These are phyloP conservation scores for Elegia similella DNA, from an alignment of 2,888 invertebrate genomes.

Conservation along the genomic window DNA sequence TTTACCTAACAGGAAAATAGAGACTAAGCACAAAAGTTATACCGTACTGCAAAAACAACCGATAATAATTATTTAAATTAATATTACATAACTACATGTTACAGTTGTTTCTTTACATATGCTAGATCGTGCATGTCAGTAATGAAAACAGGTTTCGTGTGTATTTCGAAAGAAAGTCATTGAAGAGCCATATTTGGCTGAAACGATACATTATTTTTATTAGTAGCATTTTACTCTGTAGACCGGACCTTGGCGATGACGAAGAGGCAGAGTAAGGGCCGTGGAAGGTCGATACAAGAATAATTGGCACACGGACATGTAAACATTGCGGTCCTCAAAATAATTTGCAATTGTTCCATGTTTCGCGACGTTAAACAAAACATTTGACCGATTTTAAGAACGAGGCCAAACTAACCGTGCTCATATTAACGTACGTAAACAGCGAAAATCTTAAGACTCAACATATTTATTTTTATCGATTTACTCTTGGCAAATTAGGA, in stretches of 20 bases:
- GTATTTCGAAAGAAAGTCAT: constrained; percentile 16
- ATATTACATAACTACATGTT: background rate
- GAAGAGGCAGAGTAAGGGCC: constrained; percentile 37
- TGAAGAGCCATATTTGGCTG: constrained; percentile 8
- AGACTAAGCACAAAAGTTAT: too few species aligned
- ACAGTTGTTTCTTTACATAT: background rate
- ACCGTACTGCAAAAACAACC: too few species aligned
- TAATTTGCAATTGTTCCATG: constrained; percentile 59
- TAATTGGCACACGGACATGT: constrained; percentile 55
- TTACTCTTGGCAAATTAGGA: background rate
- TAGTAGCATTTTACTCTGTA: constrained; percentile 35
- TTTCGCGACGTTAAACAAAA: constrained; percentile 54
- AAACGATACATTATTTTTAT: constrained; percentile 23
- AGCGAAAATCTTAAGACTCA: background rate
- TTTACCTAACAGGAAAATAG: too few species aligned
- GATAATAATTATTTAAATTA: too few species aligned
- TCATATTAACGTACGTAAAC: constrained; percentile 23
- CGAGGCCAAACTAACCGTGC: constrained; percentile 51
- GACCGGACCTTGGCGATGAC: constrained; percentile 40
- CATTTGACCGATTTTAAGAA: constrained; percentile 45
- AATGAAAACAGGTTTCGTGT: background rate
- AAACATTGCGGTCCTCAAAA: constrained; percentile 55
- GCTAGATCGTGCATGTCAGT: background rate
- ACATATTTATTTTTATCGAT: background rate
- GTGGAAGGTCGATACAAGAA: constrained; percentile 48